Evolutionary conservation across 2,888 invertebrate species (phyloP).

Genomic region (Carcina quercana): DNA sequence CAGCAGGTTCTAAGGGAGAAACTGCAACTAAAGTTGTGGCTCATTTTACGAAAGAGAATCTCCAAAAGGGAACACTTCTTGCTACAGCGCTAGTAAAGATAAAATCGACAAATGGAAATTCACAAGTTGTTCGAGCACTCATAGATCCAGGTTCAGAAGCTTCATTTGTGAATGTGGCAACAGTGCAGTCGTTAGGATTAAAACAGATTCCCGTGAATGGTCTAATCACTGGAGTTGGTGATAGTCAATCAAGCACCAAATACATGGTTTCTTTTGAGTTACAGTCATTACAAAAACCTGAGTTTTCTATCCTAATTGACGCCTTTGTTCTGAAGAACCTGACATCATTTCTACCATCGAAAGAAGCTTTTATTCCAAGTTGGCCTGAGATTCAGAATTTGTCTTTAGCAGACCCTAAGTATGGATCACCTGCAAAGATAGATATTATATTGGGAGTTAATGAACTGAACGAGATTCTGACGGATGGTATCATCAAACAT

Average conservation of each 20-base stretch:
- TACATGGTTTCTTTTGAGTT: conserved; percentile 11
- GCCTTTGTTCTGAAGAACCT: conserved; percentile 16
- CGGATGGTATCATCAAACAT: conserved; percentile 12
- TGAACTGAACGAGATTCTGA: conserved; percentile 11
- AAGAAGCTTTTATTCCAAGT: not conserved
- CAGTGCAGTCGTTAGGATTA: conserved; percentile 15
- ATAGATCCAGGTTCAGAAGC: conserved; percentile 18
- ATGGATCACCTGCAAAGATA: conserved; percentile 13
- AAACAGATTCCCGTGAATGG: conserved; percentile 12
- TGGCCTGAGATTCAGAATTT: conserved; percentile 15
- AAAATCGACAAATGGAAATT: conserved; percentile 3
- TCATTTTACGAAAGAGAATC: not conserved
- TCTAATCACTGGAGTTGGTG: conserved; percentile 17
- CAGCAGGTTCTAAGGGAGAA: not conserved
- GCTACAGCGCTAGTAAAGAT: conserved; percentile 7
- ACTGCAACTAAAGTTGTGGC: not conserved
- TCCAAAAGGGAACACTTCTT: conserved; percentile 2
- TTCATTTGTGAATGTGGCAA: conserved; percentile 17
- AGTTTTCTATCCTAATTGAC: conserved; percentile 8
- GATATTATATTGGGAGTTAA: conserved; percentile 17
- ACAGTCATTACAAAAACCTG: conserved; percentile 10
- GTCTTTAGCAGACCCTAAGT: conserved; percentile 17
- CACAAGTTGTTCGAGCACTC: conserved; percentile 8
- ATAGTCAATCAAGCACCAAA: conserved; percentile 12
- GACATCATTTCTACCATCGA: conserved; percentile 12